Percentiles rank a stretch among this genome's conserved stretches.
These are phyloP conservation scores for Acheta domesticus DNA, from an alignment of 2,888 invertebrate genomes.

Conservation along the genomic window DNA sequence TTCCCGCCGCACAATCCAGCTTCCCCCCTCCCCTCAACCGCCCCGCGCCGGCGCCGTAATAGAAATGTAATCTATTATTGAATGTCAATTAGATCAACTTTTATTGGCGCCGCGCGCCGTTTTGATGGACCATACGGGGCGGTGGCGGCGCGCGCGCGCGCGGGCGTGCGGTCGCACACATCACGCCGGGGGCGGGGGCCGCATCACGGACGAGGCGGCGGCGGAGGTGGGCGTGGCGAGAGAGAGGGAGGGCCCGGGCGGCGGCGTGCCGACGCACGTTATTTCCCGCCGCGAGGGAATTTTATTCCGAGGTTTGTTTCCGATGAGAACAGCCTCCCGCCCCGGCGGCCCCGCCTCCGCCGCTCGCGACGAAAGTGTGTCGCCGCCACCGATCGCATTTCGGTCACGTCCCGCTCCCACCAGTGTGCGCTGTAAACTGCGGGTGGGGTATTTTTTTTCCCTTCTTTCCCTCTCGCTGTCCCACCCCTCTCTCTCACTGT, in stretches of 20 bases:
- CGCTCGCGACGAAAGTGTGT: neutral
- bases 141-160: neutral
- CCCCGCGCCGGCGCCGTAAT: neutral
- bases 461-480: too few species aligned
- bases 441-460: too few species aligned
- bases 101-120: neutral
- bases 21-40: neutral
- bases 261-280: neutral
- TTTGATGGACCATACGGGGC: neutral
- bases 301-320: constrained; percentile 9
- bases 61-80: neutral
- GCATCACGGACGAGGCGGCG: neutral
- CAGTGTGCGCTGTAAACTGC: too few species aligned
- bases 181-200: neutral
- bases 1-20: neutral
- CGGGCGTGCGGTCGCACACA: neutral
- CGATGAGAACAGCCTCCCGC: neutral
- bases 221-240: neutral
- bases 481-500: too few species aligned
- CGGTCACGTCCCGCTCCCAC: neutral
- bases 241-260: neutral
- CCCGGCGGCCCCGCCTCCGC: neutral
- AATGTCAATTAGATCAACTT: constrained; percentile 2
- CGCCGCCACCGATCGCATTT: neutral
- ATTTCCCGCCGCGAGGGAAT: neutral